Evolutionary conservation across 2,888 invertebrate genomes (phyloP).

Genomic region (Notodonta ziczac): DNA sequence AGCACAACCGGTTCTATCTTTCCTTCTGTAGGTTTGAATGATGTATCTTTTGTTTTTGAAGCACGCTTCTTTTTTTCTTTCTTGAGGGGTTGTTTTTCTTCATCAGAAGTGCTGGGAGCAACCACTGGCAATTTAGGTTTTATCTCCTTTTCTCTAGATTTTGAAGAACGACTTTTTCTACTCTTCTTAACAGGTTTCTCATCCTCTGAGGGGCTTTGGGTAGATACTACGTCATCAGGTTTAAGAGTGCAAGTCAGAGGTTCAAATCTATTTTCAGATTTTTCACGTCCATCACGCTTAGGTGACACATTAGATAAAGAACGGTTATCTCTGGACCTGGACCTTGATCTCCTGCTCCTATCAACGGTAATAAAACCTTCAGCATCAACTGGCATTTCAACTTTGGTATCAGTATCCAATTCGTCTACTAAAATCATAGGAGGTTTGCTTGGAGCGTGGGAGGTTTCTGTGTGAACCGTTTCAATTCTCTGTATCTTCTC

Average conservation of each 20-base stretch:
- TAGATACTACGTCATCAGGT: slow-evolving; percentile 46
- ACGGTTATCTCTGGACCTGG: slow-evolving; percentile 79
- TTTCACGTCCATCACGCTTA: slow-evolving; percentile 52
- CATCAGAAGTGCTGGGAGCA: slow-evolving; percentile 50
- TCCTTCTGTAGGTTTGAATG: slow-evolving; percentile 32
- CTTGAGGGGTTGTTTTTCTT: slow-evolving; percentile 57
- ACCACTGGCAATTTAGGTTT: slow-evolving; percentile 43
- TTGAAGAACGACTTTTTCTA: slow-evolving; percentile 65
- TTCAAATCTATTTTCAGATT: slow-evolving; percentile 69
- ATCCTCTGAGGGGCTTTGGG: slow-evolving; percentile 45
- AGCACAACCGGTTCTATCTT: slow-evolving; percentile 24
- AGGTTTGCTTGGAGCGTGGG: slow-evolving; percentile 40
- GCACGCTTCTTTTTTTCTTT: slow-evolving; percentile 69
- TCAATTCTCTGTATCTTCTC: slow-evolving; percentile 56
- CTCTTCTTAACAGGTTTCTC: slow-evolving; percentile 49
- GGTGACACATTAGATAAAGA: slow-evolving; percentile 52
- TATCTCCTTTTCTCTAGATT: slow-evolving; percentile 72
- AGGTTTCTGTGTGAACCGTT: slow-evolving; percentile 22
- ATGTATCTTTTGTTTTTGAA: slow-evolving; percentile 58
- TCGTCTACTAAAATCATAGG: slow-evolving; percentile 72
- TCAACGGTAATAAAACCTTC: slow-evolving; percentile 81
- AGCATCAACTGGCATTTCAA: slow-evolving; percentile 59
- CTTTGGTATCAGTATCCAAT: slow-evolving; percentile 54
- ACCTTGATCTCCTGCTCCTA: slow-evolving; percentile 78
- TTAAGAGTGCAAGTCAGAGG: slow-evolving; percentile 58